A percentile compares a stretch with the other conserved stretches of the same genome.
phyloP scores from a whole-genome alignment of 1,140 invertebrate genomes.

The Atopsyche davidsoni region DNA sequence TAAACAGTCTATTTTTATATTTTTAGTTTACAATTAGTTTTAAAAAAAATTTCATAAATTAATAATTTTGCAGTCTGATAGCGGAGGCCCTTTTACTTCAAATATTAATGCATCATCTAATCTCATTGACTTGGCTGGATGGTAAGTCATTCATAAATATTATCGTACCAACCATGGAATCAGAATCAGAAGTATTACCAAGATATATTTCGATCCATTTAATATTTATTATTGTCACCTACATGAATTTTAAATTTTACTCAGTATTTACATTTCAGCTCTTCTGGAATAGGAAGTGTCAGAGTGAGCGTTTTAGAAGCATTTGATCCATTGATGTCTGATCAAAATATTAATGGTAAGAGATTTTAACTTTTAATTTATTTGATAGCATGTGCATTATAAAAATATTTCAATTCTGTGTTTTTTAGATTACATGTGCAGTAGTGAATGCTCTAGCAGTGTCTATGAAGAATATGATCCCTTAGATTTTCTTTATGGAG shows the following conservation, averaged over 20 bases:
- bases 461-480: slow-evolving; percentile 83
- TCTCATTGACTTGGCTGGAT: slow-evolving; percentile 49
- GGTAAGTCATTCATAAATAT: slow-evolving; percentile 41
- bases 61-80: no score
- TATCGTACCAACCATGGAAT: slow-evolving; percentile 34
- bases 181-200: no score
- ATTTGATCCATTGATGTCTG: slow-evolving; percentile 72
- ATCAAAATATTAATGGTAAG: slow-evolving; percentile 45
- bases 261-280: slow-evolving; percentile 30
- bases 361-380: slow-evolving; percentile 1
- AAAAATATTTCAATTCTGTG: no score
- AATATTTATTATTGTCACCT: background rate
- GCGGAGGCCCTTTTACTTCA: no score
- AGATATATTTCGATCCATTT: no score
- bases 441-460: slow-evolving; percentile 58
- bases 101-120: no score
- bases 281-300: slow-evolving; percentile 53
- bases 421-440: slow-evolving; percentile 36
- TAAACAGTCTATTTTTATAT: no score
- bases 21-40: no score
- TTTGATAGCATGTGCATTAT: slow-evolving; percentile 1
- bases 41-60: no score
- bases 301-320: slow-evolving; percentile 76
- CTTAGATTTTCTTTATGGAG: slow-evolving; percentile 76
- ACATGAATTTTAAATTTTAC: slow-evolving; percentile 8